Conservation (phyloP, 2,113 vertebrate species). For the Melanocharis versteri region DNA sequence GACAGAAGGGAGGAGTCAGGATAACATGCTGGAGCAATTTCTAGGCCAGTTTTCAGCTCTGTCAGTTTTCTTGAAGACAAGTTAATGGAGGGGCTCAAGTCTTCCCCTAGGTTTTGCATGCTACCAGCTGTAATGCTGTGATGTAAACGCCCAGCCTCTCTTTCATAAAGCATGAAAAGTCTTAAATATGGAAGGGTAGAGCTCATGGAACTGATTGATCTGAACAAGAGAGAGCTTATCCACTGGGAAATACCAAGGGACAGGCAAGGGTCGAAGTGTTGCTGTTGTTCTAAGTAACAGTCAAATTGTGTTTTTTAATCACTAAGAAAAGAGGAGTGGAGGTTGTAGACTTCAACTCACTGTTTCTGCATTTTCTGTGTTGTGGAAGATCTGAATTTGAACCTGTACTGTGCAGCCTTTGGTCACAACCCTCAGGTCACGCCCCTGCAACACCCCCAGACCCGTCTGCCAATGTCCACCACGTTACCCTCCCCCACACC, state of each 20-base stretch:
- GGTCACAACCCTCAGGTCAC: background rate
- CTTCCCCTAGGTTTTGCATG: background rate
- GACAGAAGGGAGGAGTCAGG: background rate
- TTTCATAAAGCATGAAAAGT: background rate
- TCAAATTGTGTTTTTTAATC: background rate
- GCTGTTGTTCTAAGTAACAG: background rate
- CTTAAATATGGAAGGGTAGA: background rate
- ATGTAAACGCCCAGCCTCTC: background rate
- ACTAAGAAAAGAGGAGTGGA: background rate
- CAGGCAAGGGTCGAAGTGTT: background rate
- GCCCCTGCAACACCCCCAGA: background rate
- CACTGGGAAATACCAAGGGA: background rate
- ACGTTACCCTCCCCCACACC: rapidly evolving
- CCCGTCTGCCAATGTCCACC: too few species aligned
- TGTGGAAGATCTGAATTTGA: background rate
- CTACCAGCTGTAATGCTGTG: background rate
- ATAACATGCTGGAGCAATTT: background rate
- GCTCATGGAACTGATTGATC: background rate
- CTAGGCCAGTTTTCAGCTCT: background rate
- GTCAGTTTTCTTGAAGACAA: background rate
- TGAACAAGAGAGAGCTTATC: background rate
- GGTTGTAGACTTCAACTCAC: background rate
- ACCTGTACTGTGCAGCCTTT: background rate
- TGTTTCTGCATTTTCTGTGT: background rate
- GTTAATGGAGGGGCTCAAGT: background rate